Conservation (phyloP, 2,113 vertebrate species). For the Guaruba guarouba region DNA sequence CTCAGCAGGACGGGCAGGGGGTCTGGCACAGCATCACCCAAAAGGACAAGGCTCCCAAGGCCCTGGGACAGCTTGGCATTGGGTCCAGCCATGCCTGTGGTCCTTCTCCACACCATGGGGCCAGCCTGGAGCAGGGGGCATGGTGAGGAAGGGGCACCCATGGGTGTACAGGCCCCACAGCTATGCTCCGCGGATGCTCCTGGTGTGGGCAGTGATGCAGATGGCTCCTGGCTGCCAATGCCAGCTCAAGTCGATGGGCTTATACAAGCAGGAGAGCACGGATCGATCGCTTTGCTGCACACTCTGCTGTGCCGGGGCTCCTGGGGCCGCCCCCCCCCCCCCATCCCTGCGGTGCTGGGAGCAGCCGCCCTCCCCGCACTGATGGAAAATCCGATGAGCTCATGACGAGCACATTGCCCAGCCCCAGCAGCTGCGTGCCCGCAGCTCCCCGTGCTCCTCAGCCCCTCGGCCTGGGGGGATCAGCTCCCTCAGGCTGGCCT, state of each 20-base stretch:
- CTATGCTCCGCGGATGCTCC: accelerated
- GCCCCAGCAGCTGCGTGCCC: neutral
- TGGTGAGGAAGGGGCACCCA: accelerated
- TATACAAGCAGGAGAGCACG: neutral
- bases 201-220: accelerated
- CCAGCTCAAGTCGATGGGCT: neutral
- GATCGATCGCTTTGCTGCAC: neutral
- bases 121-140: neutral
- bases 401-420: neutral
- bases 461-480: accelerated
- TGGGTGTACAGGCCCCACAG: accelerated
- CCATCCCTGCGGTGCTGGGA: neutral
- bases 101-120: accelerated
- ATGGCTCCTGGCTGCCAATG: neutral
- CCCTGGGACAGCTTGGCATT: neutral
- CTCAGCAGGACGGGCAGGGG: accelerated
- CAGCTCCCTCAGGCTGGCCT: accelerated
- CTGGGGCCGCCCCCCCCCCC: neutral
- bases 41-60: neutral
- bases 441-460: neutral
- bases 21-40: neutral
- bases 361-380: neutral
- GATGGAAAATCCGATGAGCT: conserved; percentile 68
- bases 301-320: neutral
- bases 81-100: accelerated